A percentile compares a stretch with the other conserved stretches of the same genome.
Conservation (phyloP, 2,113 vertebrate genomes). For the Arizona elegans region DNA sequence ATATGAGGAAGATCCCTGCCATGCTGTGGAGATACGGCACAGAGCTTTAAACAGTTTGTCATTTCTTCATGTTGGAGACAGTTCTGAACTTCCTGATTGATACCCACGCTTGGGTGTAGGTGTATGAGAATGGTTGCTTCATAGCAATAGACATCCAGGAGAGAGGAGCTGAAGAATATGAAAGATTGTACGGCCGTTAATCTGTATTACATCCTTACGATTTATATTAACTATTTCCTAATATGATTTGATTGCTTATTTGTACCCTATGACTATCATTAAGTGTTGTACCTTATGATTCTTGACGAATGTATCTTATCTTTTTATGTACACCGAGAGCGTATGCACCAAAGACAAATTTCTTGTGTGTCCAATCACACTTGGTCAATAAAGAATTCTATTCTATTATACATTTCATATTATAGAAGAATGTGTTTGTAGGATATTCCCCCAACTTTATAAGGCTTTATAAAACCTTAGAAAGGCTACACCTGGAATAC, state of each 20-base stretch:
- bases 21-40: not conserved
- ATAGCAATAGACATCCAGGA: not conserved
- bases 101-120: not conserved
- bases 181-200: not conserved
- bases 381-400: too few relatives aligned
- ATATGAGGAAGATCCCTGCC: not conserved
- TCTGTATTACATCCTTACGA: not conserved
- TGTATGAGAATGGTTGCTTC: not conserved
- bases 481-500: too few relatives aligned
- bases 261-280: too few relatives aligned
- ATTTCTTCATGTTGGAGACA: not conserved
- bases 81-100: not conserved
- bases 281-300: too few relatives aligned
- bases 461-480: too few relatives aligned
- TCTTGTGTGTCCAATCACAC: too few relatives aligned
- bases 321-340: too few relatives aligned
- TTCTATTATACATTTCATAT: not conserved
- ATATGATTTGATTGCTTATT: too few relatives aligned
- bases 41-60: slow-evolving; percentile 14
- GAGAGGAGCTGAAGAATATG: not conserved
- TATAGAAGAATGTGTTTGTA: not conserved
- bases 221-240: too few relatives aligned
- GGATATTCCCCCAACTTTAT: not conserved
- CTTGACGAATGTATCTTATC: too few relatives aligned
- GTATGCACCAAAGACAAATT: too few relatives aligned